Conservation (phyloP, 2,113 vertebrate genomes). For the Pycnonotus jocosus region DNA sequence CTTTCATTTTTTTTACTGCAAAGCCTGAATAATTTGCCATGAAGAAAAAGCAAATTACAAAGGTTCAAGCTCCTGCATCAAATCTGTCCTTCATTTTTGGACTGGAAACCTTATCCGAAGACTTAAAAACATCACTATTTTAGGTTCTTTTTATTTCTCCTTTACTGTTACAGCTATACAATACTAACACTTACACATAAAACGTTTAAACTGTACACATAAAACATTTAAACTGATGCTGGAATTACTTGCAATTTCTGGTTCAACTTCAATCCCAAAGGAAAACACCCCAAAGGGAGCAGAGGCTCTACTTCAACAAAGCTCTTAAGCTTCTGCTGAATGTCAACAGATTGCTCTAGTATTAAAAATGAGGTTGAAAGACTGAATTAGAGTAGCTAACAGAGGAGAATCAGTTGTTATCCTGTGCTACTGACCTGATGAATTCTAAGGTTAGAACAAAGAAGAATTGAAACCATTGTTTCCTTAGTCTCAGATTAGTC, state of each 20-base stretch:
- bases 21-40: constrained; percentile 22
- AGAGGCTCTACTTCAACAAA: neutral
- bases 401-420: neutral
- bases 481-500: neutral
- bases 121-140: neutral
- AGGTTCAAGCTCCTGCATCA: neutral
- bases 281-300: neutral
- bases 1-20: neutral
- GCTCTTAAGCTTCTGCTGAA: neutral
- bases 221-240: neutral
- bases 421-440: neutral
- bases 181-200: neutral
- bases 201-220: neutral
- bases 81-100: neutral
- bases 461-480: neutral
- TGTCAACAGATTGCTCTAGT: neutral
- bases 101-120: neutral
- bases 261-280: neutral
- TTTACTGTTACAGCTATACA: neutral
- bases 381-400: neutral
- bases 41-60: neutral
- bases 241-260: neutral
- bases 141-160: neutral
- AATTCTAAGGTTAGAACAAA: neutral
- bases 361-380: neutral